These are phyloP conservation scores for Dromius quadrimaculatus DNA, from an alignment of 2,888 invertebrate genomes.

Conservation along the genomic window DNA sequence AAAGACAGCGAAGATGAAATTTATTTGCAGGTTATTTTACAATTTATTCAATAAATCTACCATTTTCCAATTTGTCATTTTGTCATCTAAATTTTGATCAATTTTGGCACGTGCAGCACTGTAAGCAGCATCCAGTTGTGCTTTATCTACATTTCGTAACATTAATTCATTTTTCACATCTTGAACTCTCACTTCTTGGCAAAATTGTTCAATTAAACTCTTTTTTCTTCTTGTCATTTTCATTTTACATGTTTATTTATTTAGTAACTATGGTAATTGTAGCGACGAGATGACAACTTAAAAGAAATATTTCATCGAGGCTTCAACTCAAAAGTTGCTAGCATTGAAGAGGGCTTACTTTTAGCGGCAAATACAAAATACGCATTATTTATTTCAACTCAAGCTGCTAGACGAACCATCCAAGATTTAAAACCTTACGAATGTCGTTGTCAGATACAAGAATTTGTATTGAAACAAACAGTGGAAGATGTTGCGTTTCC, in stretches of 20 bases:
- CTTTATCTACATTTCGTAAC: no score
- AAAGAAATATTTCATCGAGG: constrained; percentile 60
- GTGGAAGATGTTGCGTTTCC: constrained; percentile 72
- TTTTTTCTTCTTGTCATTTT: no score
- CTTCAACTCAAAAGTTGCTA: constrained; percentile 66
- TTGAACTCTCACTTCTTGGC: no score
- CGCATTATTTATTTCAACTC: constrained; percentile 75
- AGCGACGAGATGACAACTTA: constrained; percentile 53
- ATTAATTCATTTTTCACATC: no score
- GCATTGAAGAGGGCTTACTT: constrained; percentile 70
- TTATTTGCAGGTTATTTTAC: constrained; percentile 71
- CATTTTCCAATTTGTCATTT: not conserved
- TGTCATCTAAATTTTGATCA: not conserved
- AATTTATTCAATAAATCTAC: no score
- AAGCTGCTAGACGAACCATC: constrained; percentile 70
- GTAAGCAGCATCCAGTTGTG: no score
- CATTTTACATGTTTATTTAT: no score
- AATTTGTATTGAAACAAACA: constrained; percentile 71
- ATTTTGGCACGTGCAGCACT: not conserved
- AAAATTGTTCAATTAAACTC: no score
- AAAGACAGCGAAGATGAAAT: constrained; percentile 73
- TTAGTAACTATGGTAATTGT: not conserved
- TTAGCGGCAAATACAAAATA: constrained; percentile 71
- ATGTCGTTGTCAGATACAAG: constrained; percentile 70
- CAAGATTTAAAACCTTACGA: constrained; percentile 64